Conservation (phyloP, 2,797 vertebrate species). For the Tragelaphus oryx region DNA sequence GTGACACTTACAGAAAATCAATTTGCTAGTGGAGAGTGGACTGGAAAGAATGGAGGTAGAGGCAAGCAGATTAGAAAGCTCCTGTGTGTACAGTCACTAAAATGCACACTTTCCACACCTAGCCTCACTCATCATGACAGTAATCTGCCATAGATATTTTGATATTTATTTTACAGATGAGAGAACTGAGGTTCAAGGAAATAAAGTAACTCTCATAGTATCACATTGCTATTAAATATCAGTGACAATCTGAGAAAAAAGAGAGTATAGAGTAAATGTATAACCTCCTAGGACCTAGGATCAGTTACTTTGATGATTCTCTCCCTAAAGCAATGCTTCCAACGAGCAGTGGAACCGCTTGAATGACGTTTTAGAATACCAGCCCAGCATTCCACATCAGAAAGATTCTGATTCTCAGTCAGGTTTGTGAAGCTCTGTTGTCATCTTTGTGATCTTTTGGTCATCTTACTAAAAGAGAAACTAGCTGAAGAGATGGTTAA, state of each 20-base stretch:
- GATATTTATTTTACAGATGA: conserved; percentile 9
- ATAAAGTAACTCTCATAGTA: neutral
- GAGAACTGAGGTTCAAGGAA: neutral
- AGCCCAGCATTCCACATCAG: neutral
- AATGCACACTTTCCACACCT: neutral
- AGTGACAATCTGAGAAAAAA: neutral
- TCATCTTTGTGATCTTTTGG: neutral
- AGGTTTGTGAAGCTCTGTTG: neutral
- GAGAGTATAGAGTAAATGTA: neutral
- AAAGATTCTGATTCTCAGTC: neutral
- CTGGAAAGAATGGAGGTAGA: neutral
- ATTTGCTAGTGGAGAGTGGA: conserved; percentile 21
- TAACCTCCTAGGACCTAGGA: neutral
- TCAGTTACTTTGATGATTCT: neutral
- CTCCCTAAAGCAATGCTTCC: neutral
- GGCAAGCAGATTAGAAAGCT: neutral
- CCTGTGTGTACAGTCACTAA: neutral
- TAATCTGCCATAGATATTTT: neutral
- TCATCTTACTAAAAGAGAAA: neutral
- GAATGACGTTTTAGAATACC: neutral
- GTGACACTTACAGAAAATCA: conserved; percentile 60
- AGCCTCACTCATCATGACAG: neutral
- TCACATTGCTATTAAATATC: neutral
- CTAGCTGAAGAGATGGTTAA: neutral
- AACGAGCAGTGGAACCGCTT: neutral